Base-by-base conservation (phyloP, 2,797 vertebrate species). In the Tapirus indicus region DNA sequence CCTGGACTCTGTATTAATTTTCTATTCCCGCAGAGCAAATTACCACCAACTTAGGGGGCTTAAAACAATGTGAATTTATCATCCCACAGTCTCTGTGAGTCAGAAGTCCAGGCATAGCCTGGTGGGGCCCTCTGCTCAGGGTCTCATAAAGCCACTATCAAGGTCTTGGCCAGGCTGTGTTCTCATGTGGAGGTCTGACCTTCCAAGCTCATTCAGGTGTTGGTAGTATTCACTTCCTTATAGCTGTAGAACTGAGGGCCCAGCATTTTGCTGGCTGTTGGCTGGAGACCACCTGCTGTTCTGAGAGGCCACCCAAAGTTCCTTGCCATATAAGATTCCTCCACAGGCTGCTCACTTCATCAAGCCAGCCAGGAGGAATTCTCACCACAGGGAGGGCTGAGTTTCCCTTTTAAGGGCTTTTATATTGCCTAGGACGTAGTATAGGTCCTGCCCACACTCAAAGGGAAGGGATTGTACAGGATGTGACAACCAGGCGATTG, bases 141-240 rank as follows among this genome's bases (percentile, higher is more conserved):
- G 60, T 10, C 44, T 35, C 17, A 18, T 11, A 44, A 87, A 20
- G 4, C 27, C 56, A 0, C 25, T 17, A 9, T 38, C 17, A 60
- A 7, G 6, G 17, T 32, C 14, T 35, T 11, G 4, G 2, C 38
- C 2, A 35, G 25, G 35, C 10, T 7, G 6, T 38, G 10, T 13
- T 38, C 29, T 74, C 47, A 13, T 13, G 6, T 9, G 41, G 52
- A 56, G 29, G 60, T 56, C 29, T 21, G 35, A 5, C 5, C 52
- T 1, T 8, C 85, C 29, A n/a, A 41, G 4, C 41, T 92, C 66
- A 23, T 25, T 13, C 20, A 23, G 18, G 56, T 4, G 13, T 12
- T 35, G 6, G 7, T 12, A 21, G 41, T 38, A 83, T 38, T 14
- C 32, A 14, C 44, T 88, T 64, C 13, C 35, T n/a, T 75, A 9